Evolutionary conservation across 2,888 invertebrate genomes (phyloP).

Genomic region (Ceramica pisi): DNA sequence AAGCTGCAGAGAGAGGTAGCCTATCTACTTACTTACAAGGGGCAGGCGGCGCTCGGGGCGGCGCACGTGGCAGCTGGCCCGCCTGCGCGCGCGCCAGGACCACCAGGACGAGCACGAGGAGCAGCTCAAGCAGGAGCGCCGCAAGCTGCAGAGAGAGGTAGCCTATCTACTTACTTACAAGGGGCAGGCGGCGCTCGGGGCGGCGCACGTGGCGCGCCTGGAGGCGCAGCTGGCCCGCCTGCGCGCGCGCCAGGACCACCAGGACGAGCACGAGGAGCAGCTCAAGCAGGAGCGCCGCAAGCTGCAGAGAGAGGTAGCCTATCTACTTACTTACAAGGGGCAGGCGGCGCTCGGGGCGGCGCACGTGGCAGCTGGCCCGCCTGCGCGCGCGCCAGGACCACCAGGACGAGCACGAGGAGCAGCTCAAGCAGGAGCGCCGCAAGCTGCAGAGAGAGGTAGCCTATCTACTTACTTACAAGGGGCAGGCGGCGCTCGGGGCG

Average conservation of each 20-base stretch:
- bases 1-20: constrained; percentile 97
- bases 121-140: no score
- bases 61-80: no score
- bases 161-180: no score
- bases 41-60: no score
- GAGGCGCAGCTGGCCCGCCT: constrained; percentile 99
- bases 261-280: constrained; percentile 98
- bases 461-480: background rate
- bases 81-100: no score
- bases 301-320: constrained; percentile 98
- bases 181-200: constrained; percentile 95
- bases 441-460: constrained; percentile 99
- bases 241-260: constrained; percentile 97
- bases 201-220: constrained; percentile 97
- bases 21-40: no score
- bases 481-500: no score
- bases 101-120: no score
- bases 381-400: constrained; percentile 98
- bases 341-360: constrained; percentile 99
- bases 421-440: constrained; percentile 97
- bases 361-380: constrained; percentile 97
- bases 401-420: constrained; percentile 98
- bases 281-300: constrained; percentile 98
- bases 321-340: no score
- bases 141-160: no score